These are phyloP conservation scores for Seriola dumerili DNA, from an alignment of 2,113 vertebrate species.

Conservation along the genomic window DNA sequence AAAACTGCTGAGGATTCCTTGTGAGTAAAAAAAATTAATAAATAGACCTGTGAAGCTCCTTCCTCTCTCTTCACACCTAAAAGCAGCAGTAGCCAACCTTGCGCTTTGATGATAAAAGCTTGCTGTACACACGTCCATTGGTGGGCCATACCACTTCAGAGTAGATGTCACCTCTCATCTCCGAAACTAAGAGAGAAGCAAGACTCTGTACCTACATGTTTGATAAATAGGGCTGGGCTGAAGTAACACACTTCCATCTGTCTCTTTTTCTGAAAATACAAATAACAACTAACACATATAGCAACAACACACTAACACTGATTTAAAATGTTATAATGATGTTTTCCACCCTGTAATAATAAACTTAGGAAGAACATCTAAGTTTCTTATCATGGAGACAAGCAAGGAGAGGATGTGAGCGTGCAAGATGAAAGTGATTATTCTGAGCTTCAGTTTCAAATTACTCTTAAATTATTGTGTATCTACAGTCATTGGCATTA, in stretches of 20 bases:
- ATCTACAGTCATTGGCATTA: too few relatives aligned
- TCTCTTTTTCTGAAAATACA: neutral
- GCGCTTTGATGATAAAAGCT: conserved; percentile 20
- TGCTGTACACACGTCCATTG: neutral
- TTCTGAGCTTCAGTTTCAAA: too few relatives aligned
- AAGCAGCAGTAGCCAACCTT: neutral
- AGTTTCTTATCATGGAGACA: too few relatives aligned
- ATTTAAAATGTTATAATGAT: neutral
- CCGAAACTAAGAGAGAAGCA: neutral
- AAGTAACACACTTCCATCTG: neutral
- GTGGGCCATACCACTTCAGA: conserved; percentile 46
- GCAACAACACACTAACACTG: too few relatives aligned
- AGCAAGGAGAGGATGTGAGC: too few relatives aligned
- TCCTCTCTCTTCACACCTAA: neutral
- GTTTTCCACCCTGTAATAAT: neutral
- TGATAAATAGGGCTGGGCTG: neutral
- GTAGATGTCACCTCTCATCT: neutral
- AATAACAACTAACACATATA: neutral
- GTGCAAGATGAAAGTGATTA: too few relatives aligned
- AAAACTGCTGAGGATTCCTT: neutral
- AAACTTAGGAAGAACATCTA: too few relatives aligned
- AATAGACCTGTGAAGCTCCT: neutral
- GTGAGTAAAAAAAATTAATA: neutral
- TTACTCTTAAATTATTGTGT: too few relatives aligned
- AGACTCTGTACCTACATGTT: neutral